These are phyloP conservation scores for Drosophila aff. DNA, from an alignment of 1,140 invertebrate species.

Conservation along the genomic window DNA sequence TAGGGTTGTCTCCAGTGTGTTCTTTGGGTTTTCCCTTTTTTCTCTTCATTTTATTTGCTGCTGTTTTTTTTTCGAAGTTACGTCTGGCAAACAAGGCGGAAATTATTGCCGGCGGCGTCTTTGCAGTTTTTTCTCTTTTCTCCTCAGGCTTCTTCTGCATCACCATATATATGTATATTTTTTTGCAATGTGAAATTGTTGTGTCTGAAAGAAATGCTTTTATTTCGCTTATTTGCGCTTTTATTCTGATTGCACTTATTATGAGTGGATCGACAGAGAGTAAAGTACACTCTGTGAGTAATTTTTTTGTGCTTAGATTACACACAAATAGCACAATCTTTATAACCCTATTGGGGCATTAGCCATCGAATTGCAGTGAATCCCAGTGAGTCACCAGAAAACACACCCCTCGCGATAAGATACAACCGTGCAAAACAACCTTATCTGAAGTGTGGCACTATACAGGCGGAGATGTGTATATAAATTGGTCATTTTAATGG, in stretches of 20 bases:
- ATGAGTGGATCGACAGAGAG: constrained; percentile 16
- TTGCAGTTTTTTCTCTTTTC: constrained; percentile 34
- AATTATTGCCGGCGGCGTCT: constrained; percentile 70
- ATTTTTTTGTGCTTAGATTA: constrained; percentile 16
- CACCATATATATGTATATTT: constrained; percentile 22
- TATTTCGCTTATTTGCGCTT: constrained; percentile 17
- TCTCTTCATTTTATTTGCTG: constrained; percentile 35
- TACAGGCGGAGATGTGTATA: constrained; percentile 18
- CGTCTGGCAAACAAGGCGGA: constrained; percentile 60
- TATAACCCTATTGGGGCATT: constrained; percentile 39
- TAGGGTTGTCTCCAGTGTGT: constrained; percentile 13
- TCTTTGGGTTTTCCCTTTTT: constrained; percentile 38
- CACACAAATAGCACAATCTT: constrained; percentile 11
- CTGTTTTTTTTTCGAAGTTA: constrained; percentile 14
- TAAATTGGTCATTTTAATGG: constrained; percentile 48
- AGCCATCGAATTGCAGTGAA: constrained; percentile 28
- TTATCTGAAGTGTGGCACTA: constrained; percentile 35
- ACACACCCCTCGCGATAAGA: constrained; percentile 52
- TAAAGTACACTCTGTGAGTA: constrained; percentile 27
- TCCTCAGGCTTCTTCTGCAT: constrained; percentile 20
- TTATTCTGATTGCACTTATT: constrained; percentile 26
- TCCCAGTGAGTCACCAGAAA: constrained; percentile 24
- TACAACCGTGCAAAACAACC: constrained; percentile 33
- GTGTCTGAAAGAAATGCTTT: constrained; percentile 18
- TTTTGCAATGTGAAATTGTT: constrained; percentile 24